Evolutionary conservation across 2,113 vertebrate species (phyloP).

Genomic region (Oreamnos americanus): DNA sequence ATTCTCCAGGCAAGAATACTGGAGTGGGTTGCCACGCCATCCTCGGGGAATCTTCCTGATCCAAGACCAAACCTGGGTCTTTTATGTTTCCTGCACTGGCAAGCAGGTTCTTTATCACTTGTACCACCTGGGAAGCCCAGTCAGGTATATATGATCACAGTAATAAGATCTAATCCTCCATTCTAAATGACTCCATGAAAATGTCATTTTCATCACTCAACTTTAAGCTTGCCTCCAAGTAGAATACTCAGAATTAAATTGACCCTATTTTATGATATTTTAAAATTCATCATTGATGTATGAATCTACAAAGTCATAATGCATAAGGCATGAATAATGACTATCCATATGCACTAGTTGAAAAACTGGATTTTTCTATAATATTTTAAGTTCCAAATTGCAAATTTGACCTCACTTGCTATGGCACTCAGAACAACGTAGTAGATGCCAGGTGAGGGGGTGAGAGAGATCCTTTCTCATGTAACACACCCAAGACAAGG

Average conservation of each 20-base stretch:
- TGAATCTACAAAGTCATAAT: background rate
- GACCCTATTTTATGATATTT: slow-evolving; percentile 17
- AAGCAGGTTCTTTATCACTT: background rate
- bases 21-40: background rate
- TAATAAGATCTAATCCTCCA: background rate
- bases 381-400: slow-evolving; percentile 12
- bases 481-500: background rate
- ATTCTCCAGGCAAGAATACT: background rate
- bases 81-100: background rate
- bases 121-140: background rate
- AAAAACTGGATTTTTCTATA: background rate
- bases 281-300: slow-evolving; percentile 1
- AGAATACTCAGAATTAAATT: background rate
- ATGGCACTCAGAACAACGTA: background rate
- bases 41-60: background rate
- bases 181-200: background rate
- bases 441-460: background rate
- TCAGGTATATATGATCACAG: background rate
- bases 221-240: background rate
- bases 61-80: background rate
- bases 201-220: slow-evolving; percentile 27
- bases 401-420: background rate
- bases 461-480: background rate
- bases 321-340: background rate
- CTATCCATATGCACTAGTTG: background rate